Conservation (phyloP, 1,140 invertebrate species). For the Brachionus calyciflorus region DNA sequence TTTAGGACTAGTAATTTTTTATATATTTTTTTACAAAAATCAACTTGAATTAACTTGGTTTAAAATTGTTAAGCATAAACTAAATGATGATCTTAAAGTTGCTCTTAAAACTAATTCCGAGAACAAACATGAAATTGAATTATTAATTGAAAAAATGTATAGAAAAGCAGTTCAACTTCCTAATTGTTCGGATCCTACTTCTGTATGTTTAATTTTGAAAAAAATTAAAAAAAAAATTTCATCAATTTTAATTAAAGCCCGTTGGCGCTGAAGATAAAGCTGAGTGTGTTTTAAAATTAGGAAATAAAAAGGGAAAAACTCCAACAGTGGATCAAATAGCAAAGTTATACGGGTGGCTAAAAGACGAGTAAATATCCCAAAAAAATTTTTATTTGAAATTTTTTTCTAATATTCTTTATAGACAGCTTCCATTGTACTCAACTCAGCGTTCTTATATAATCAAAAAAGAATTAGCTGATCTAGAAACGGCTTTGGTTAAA, state of each 20-base stretch:
- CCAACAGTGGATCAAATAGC: constrained; percentile 25
- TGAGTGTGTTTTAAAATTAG: constrained; percentile 1
- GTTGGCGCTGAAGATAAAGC: not conserved
- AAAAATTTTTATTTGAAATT: not conserved
- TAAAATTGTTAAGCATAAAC: constrained; percentile 11
- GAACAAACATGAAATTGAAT: not conserved
- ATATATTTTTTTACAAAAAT: no score
- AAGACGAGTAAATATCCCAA: constrained; percentile 2
- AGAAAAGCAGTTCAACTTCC: constrained; percentile 7
- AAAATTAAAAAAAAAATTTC: not conserved
- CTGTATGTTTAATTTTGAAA: not conserved
- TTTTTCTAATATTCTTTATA: not conserved
- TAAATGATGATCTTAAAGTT: not conserved
- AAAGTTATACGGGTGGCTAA: constrained; percentile 22
- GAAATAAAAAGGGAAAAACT: not conserved
- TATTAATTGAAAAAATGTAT: constrained; percentile 18
- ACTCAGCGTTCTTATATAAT: constrained; percentile 43
- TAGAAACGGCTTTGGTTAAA: constrained; percentile 20
- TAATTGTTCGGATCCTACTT: not conserved
- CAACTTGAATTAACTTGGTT: no score
- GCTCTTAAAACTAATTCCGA: not conserved
- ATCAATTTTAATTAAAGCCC: not conserved
- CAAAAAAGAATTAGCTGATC: constrained; percentile 34
- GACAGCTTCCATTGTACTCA: constrained; percentile 22
- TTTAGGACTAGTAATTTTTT: not conserved